Base-by-base conservation (phyloP, 2,888 invertebrate genomes). In the Aethes cnicana region DNA sequence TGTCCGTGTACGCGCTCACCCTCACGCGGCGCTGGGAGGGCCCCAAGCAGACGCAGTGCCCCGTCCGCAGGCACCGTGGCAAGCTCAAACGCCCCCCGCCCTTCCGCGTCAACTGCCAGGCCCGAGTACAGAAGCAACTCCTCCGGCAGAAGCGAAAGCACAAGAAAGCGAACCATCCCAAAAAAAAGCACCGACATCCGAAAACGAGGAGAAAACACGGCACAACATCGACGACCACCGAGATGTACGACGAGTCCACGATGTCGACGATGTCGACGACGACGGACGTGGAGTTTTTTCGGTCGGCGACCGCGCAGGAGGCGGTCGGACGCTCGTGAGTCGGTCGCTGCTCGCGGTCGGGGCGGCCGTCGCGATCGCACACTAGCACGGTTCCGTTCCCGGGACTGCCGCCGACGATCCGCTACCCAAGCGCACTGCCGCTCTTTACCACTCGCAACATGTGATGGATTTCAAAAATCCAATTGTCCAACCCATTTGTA, bases 1-100 rank as follows among this genome's bases (percentile, higher is more conserved):
- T 95, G 59, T 93, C 95, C 50, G 92, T 92, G 16, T 95, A 95
- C 79, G 94, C 95, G 53, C 91, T 94, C 58, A 94, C 95, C 46
- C 70, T 88, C 42, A 87, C 87, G 17, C 70, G 66, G 57, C 75
- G 74, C 9, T 84, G 81, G 84, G 80, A 78, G 42, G 84, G 84
- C 2, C 68, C 77, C 20, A 77, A 74, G 47, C 80, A 75, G 53
- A 63, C 77, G 37, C 78, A 81, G 60, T 87, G 84, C 64, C 78
- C 81, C 35, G 81, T 82, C 54, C 77, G 83, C 39, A 74, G 85
- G 42, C 89, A 87, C 62, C 78, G 81, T 53, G 86, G 83, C 53
- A 88, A 88, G 60, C 78, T 88, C 54, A 88, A 88, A 62, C 74
- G 80, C 42, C 82, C 82, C 44, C 84, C 84, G 59, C 84, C 81